Evolutionary conservation across 2,888 invertebrate genomes (phyloP), one percentile per base, ranked within the genome.

Genomic region (Calliopum simillimum): DNA sequence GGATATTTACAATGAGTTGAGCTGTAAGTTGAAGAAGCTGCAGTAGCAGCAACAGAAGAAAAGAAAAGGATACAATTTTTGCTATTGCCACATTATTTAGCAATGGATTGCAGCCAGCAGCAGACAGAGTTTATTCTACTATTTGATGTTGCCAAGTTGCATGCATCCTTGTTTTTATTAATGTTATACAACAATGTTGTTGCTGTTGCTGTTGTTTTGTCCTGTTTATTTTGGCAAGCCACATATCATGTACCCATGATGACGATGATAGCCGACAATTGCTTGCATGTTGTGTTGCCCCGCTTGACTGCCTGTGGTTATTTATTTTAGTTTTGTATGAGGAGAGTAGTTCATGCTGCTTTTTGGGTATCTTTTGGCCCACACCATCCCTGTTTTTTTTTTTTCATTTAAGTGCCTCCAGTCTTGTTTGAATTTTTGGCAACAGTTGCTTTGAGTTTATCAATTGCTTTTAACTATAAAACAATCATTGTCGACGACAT

Each of bases 201-300:
- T 21, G 2, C 3, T 49, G 47, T 62, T 72, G 61, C 63, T 46
- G 51, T 66, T 68, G 16, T 59, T n/a, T n/a, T 71, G 63, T 68
- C 55, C 53, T 71, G 21, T 67, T 44, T 68, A 64, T 63, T 59
- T 55, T 63, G 62, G 56, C 66, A 70, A 41, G 66, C 65, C 61
- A 53, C 56, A n/a, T 71, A 69, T 64, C 49, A 69, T 66, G 59
- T 23, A 21, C 65, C 19, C 21, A 53, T 44, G 53, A 43, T 55
- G 55, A 70, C 58, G 56, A 47, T 56, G 56, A 65, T 68, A 74
- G 74, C 73, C 75, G 74, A 75, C 74, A 73, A 74, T 75, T 74
- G 70, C 70, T 73, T 72, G 72, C 72, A 68, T 68, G 59, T 49
- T 66, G 33, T 33, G 33, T 33, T 33, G 33, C 33, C n/a, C n/a